Base-by-base conservation (phyloP, 2,888 invertebrate species). In the Eurois occulta region DNA sequence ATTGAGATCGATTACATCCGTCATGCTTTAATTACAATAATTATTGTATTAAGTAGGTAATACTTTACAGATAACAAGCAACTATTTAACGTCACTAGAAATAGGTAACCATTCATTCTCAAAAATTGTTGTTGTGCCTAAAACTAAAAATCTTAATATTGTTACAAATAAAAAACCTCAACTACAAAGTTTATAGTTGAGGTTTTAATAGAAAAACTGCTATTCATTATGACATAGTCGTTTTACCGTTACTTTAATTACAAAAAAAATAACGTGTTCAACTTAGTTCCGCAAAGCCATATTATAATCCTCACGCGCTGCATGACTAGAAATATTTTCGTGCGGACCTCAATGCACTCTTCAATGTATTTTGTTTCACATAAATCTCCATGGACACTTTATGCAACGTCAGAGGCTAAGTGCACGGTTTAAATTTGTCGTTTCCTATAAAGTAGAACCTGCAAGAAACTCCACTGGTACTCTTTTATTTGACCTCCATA, bases 1-100 rank as follows among this genome's bases (percentile, higher is more conserved):
- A 55, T 71, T 71, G 38, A 66, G 32, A 73, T 80, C 38, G 72
- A 80, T 80, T 80, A 72, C 66, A 76, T 41, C 38, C 21, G 43
- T 72, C 69, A 65, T 46, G 52, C 66, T 55, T 21, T 73, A 79
- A 72, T 66, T 65, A 67, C 64, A 11, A 24, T 58, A 41, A 72
- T 79, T 62, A 38, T 16, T 21, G 18, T 74, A 52, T 10, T 60
- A 38, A 41, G n/a, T 41, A 41, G 38, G 38, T 62, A 75, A 70
- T 13, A 66, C 18, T 70, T 64, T 24, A 6, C 35, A 48, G 75
- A 84, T 83, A 80, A 65, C 35, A 65, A 65, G 16, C 60, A 65
- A 77, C 7, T 52, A 35, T 76, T 48, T 66, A 48, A 16, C 13
- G 35, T 28, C 13, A 46, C n/a, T 32, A 48, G 6, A 16, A 60